A percentile compares a stretch with the other conserved stretches of the same genome.
Evolutionary conservation across 1,140 invertebrate species (phyloP).

Genomic region (Acromyrmex charruanus): DNA sequence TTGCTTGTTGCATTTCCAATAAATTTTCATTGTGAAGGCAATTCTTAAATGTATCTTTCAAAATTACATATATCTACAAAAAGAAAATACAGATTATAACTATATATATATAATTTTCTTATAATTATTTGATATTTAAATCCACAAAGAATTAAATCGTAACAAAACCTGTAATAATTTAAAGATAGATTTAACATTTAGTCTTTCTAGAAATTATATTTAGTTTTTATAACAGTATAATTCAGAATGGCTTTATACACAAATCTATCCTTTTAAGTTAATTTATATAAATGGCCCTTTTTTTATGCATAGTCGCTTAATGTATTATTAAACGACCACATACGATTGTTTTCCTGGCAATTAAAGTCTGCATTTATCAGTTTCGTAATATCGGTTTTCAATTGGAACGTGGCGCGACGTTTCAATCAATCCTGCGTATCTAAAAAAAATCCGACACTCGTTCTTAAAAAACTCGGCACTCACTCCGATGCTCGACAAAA

Average conservation of each 20-base stretch:
- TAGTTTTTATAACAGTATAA: background rate
- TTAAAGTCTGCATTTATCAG: slow-evolving; percentile 19
- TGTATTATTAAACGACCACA: background rate
- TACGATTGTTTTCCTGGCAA: background rate
- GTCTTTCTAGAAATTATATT: background rate
- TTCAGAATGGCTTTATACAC: background rate
- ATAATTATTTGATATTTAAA: slow-evolving; percentile 5
- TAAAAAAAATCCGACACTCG: background rate
- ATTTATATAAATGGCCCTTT: background rate
- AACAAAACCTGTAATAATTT: background rate
- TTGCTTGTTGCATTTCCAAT: background rate
- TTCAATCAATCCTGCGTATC: slow-evolving; percentile 5
- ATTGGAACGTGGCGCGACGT: background rate
- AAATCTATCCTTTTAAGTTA: background rate
- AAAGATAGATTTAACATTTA: background rate
- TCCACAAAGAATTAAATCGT: background rate
- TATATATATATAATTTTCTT: background rate
- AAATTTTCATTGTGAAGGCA: background rate
- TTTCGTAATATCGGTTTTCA: background rate
- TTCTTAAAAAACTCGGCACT: background rate
- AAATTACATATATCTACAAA: background rate
- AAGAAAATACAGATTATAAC: background rate
- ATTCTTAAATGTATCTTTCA: background rate
- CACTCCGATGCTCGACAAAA: background rate
- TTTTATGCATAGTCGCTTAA: slow-evolving; percentile 6